These are phyloP conservation scores for Gallinago nigripennis DNA, from an alignment of 2,797 vertebrate genomes.

Conservation along the genomic window DNA sequence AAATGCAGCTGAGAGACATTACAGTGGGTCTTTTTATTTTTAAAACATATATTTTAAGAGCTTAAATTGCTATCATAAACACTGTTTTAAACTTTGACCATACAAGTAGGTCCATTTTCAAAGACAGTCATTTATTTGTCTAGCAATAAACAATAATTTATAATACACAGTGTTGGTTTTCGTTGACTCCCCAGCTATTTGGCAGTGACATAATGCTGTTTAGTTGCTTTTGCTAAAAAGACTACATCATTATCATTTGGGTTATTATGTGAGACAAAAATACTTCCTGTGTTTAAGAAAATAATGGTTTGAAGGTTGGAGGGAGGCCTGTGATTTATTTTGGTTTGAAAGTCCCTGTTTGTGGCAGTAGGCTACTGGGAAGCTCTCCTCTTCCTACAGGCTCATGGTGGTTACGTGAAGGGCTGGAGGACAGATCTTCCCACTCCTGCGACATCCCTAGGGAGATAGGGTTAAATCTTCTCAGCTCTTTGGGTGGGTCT, in stretches of 20 bases:
- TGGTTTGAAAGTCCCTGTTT: neutral
- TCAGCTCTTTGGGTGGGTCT: neutral
- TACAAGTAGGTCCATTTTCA: conserved; percentile 39
- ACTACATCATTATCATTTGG: conserved; percentile 37
- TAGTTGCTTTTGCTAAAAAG: conserved; percentile 29
- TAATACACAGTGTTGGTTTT: conserved; percentile 38
- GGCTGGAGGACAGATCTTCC: neutral
- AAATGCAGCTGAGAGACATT: conserved; percentile 58
- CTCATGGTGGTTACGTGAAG: neutral
- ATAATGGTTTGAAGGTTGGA: conserved; percentile 22
- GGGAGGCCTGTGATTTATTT: neutral
- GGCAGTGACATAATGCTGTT: conserved; percentile 46
- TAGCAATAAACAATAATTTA: conserved; percentile 74
- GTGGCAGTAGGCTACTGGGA: neutral
- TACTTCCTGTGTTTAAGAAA: conserved; percentile 53
- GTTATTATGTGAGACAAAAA: conserved; percentile 46
- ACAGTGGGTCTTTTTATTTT: conserved; percentile 63
- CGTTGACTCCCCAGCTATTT: conserved; percentile 26
- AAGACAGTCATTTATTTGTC: conserved; percentile 54
- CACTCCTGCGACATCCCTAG: neutral
- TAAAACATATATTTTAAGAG: conserved; percentile 64
- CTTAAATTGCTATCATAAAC: conserved; percentile 66
- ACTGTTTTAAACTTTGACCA: conserved; percentile 61
- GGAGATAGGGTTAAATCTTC: neutral
- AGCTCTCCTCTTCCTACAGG: neutral